Base-by-base conservation (phyloP, 2,113 vertebrate species). In the Cranoglanis bouderius region DNA sequence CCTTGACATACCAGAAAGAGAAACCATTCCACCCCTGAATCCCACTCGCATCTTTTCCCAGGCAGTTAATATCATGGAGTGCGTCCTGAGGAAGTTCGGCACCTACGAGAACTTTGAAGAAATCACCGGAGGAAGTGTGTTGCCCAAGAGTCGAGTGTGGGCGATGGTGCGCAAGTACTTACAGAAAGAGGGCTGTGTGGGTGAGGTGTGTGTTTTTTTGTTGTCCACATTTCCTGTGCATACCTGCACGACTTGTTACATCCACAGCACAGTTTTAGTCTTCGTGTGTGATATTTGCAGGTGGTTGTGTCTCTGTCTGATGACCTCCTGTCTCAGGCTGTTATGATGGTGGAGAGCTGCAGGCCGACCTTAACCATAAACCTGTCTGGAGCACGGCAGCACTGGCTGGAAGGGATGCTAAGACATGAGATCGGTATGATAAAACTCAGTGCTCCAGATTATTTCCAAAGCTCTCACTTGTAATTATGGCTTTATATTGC, bases 401-500 rank as follows among this genome's bases (percentile, higher is more conserved):
- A 98, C 92, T 99, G 98, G 98, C 93, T 99, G 92, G 98, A 99
- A 92, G 98, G 98, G 91, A 98, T 99, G 98, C 95, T 99, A 88
- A 96, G 98, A 74, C 98, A 99, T 0, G 98, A 99, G 94, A 99
- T 99, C 87, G 98, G 98, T 99, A 93, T 18, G 55, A 29, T 26
- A 16, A 14, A 53, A 35, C 74, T 38, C 8, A 19, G 16, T 5
- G 19, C 7, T 67, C 19, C 4, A 12, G 49, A 80, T 53, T 10
- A 16, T n/a, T 46, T 49, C 8, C 19, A 43, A 78, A 78, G 12
- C 12, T 49, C 43, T 1, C 19, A 75, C 21, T 26, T 38, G 16
- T 38, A 38, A 72, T 72, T 72, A 19, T 35, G 16, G 9, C 14
- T 70, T 70, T 18, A 70, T 70, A 74, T 43, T 74, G 7, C 35